Base-by-base conservation (phyloP, 1,140 invertebrate genomes). In the Nasonia vitripennis region DNA sequence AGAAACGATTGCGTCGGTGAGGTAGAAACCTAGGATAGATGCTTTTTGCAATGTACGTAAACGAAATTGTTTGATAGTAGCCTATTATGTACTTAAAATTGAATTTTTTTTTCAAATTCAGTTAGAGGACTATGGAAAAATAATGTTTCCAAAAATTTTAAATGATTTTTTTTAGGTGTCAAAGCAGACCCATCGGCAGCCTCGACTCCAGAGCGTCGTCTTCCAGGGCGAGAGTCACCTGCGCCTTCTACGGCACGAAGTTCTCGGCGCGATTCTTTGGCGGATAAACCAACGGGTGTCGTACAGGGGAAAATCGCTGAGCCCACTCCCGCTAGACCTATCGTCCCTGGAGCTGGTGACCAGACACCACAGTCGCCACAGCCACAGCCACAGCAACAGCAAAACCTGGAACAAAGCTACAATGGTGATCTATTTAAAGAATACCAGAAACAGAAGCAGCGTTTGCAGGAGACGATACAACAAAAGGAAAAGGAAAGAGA, bases 391-490 rank as follows among this genome's bases (percentile, higher is more conserved):
- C 91, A 23, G 88, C 91, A 37, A 80, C 91, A 90, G 31, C 91
- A 93, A 2, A 91, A 89, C 77, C 86, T 94, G 34, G 95, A 95
- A 81, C 95, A 95, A 41, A 95, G 95, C 89, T 96, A 94, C 87
- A 94, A 95, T 87, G 94, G 96, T 27, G 96, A 96, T 88, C 89
- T 96, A 31, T 93, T 96, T 37, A 96, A 96, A 86, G 96, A 96
- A 89, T 96, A 95, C 88, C 96, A 96, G 87, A 95, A 95, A 75
- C 95, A 96, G 87, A 96, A 96, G 88, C 95, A 96, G 87, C 94
- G 94, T 87, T 90, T 95, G 80, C 95, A 95, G 90, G 95, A 96
- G 89, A 94, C 94, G 81, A 94, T 95, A 90, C 94, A 95, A 41
- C 89, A 95, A 88, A 94, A 95, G 90, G 95, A 94, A 87, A 93